Evolutionary conservation across 2,113 vertebrate genomes (phyloP).

Genomic region (Hippocampus comes): DNA sequence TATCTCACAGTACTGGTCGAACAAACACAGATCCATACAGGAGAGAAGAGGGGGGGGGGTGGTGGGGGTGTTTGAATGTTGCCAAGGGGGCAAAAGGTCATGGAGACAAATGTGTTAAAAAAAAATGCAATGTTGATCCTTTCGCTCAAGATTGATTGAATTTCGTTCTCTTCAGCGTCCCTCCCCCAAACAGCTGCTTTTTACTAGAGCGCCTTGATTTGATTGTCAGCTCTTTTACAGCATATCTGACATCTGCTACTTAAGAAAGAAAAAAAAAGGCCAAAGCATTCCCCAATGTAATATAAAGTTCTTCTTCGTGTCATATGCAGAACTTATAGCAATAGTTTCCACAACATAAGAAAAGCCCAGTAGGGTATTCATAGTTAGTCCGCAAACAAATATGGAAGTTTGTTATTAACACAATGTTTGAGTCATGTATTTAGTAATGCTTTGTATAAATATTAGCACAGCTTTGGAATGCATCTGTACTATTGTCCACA

Average conservation of each 20-base stretch:
- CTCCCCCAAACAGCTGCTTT: slow-evolving; percentile 25
- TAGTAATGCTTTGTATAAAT: slow-evolving; percentile 1
- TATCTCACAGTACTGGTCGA: slow-evolving; percentile 32
- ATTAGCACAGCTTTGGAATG: background rate
- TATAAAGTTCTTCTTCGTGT: background rate
- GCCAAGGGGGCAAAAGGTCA: slow-evolving; percentile 52
- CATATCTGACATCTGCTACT: slow-evolving; percentile 45
- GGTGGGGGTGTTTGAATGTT: slow-evolving; percentile 40
- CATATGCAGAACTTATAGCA: background rate
- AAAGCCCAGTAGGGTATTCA: background rate
- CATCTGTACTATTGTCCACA: background rate
- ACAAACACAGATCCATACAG: slow-evolving; percentile 47
- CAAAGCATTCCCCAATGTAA: background rate
- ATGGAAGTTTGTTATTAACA: background rate
- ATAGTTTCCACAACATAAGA: background rate
- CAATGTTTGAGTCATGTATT: background rate
- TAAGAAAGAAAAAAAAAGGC: background rate
- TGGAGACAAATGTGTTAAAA: slow-evolving; percentile 46
- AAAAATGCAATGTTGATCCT: slow-evolving; percentile 45
- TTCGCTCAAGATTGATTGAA: slow-evolving; percentile 59
- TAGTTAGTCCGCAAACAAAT: background rate
- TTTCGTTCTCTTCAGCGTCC: slow-evolving; percentile 27
- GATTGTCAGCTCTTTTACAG: slow-evolving; percentile 49
- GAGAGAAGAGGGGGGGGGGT: slow-evolving; percentile 33
- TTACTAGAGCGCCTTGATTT: slow-evolving; percentile 37